These are phyloP conservation scores for Melanostigma gelatinosum DNA, from an alignment of 2,113 vertebrate genomes.

Conservation along the genomic window DNA sequence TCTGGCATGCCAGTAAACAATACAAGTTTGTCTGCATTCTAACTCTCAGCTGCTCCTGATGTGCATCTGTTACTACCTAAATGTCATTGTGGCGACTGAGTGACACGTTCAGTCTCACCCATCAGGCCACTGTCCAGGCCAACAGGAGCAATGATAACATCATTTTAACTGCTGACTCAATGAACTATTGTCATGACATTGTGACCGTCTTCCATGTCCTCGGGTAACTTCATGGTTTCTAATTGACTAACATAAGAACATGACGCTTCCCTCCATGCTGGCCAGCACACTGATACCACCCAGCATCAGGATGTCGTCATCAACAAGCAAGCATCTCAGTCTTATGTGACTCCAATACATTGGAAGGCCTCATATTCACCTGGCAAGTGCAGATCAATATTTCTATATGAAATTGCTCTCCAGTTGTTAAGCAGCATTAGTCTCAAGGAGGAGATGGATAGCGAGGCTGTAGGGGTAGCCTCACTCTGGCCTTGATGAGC, in stretches of 20 bases:
- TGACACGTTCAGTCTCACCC: constrained; percentile 32
- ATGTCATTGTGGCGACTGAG: constrained; percentile 20
- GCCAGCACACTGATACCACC: constrained; percentile 24
- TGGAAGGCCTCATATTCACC: neutral
- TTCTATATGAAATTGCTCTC: neutral
- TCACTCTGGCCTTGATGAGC: neutral
- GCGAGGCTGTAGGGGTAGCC: neutral
- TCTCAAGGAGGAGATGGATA: neutral
- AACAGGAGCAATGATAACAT: constrained; percentile 27
- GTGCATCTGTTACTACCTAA: constrained; percentile 23
- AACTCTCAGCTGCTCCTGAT: constrained; percentile 37
- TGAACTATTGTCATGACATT: constrained; percentile 6
- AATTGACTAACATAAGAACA: constrained; percentile 24
- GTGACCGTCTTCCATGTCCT: constrained; percentile 39
- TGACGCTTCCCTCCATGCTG: constrained; percentile 29
- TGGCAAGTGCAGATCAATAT: neutral
- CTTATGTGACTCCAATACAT: constrained; percentile 20
- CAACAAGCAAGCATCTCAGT: constrained; percentile 15
- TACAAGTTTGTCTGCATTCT: constrained; percentile 55
- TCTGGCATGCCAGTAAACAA: constrained; percentile 59
- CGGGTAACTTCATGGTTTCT: constrained; percentile 26
- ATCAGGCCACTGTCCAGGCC: constrained; percentile 30
- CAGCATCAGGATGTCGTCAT: neutral
- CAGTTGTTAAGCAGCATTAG: neutral
- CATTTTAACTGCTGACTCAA: constrained; percentile 6